A percentile compares a stretch with the other conserved stretches of the same genome.
Conservation (phyloP, 2,797 vertebrate genomes). For the Champsocephalus esox region DNA sequence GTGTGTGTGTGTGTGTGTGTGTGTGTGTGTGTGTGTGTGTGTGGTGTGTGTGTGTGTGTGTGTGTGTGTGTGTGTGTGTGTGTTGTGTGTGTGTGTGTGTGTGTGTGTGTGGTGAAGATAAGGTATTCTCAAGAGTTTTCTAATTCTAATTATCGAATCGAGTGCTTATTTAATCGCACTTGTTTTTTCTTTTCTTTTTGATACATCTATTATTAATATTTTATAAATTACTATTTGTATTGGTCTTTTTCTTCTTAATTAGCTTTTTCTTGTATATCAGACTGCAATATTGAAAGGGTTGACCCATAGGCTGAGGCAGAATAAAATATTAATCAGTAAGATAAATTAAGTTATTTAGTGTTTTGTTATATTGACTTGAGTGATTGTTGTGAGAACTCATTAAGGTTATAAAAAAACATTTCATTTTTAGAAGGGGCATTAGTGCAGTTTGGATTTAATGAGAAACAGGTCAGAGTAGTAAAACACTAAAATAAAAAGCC, state of each 20-base stretch:
- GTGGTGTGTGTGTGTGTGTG: slow-evolving; percentile 12
- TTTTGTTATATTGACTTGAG: slow-evolving; percentile 3
- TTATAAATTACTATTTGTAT: neutral
- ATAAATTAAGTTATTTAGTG: neutral
- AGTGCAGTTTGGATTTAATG: slow-evolving; percentile 3
- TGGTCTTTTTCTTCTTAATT: neutral
- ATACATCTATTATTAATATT: neutral
- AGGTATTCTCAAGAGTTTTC: neutral
- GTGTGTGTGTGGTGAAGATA: slow-evolving; percentile 15
- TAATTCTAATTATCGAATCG: neutral
- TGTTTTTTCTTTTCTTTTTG: slow-evolving; percentile 6
- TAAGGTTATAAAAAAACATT: neutral
- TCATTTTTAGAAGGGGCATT: neutral
- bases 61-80: neutral
- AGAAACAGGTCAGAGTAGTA: neutral
- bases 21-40: slow-evolving; percentile 2
- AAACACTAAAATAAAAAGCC: neutral
- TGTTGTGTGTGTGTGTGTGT: slow-evolving; percentile 4
- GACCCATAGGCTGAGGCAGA: neutral
- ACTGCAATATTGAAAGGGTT: neutral
- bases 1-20: slow-evolving; percentile 14
- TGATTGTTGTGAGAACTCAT: slow-evolving; percentile 1
- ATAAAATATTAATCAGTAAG: neutral
- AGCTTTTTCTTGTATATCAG: neutral
- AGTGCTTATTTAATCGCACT: slow-evolving; percentile 5